phyloP scores from a whole-genome alignment of 1,140 invertebrate genomes.

The Ostrea denselamellosa region DNA sequence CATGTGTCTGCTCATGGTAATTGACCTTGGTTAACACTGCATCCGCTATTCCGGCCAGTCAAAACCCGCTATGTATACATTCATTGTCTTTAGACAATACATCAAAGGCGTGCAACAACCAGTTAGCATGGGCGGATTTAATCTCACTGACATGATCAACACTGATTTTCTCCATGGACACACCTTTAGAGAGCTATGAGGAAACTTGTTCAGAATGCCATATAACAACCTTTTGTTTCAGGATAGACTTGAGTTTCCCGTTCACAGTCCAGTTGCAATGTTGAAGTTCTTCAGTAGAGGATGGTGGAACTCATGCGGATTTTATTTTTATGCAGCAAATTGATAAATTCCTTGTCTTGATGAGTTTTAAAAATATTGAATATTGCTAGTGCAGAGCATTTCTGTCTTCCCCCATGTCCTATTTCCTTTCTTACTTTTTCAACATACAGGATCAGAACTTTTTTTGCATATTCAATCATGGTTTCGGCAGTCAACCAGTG shows the following conservation, averaged over 20 bases:
- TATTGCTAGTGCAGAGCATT: conserved; percentile 9
- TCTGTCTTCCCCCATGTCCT: not conserved
- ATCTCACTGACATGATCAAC: too few relatives aligned
- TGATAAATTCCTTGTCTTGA: not conserved
- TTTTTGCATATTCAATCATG: conserved; percentile 45
- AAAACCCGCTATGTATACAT: too few relatives aligned
- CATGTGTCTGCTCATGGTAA: too few relatives aligned
- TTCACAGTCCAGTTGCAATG: conserved; percentile 21
- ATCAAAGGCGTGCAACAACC: too few relatives aligned
- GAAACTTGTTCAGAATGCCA: not conserved
- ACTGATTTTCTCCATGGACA: too few relatives aligned
- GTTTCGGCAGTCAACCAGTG: conserved; percentile 42
- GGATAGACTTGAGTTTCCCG: not conserved
- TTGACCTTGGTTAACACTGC: too few relatives aligned
- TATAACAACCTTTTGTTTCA: not conserved
- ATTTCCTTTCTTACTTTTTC: conserved; percentile 21
- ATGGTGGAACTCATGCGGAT: conserved; percentile 25
- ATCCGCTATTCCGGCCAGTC: too few relatives aligned
- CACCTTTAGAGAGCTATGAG: too few relatives aligned
- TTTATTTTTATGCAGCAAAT: conserved; percentile 29
- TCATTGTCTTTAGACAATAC: too few relatives aligned
- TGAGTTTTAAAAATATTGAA: conserved; percentile 24
- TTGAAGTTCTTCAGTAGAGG: conserved; percentile 37
- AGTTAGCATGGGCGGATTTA: too few relatives aligned
- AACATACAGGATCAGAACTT: conserved; percentile 36